Evolutionary conservation across 2,888 invertebrate species (phyloP), one percentile per base, ranked within the genome.

Genomic region (Papilio gigon): DNA sequence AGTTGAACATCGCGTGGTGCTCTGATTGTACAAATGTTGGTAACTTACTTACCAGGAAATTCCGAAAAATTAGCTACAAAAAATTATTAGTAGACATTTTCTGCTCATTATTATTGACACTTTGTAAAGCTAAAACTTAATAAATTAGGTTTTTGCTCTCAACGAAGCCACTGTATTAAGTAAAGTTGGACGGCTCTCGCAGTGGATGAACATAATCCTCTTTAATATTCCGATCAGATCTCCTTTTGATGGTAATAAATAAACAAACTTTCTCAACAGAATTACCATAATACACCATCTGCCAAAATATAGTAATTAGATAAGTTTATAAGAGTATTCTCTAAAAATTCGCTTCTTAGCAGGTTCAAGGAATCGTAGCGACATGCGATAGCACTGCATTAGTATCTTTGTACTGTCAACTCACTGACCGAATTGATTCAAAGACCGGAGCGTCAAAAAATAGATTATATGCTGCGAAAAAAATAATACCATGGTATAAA

Each of bases 21-120:
- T n/a, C n/a, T n/a, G n/a, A n/a, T 40, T 42, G 17, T 17, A 62
- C 62, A 62, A 62, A 61, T 61, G 59, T 53, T 58, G 60, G 14
- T 60, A n/a, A 37, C 22, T 62, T 12, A 42, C 35, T 37, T 42
- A 30, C 20, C 22, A 47, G 33, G 25, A 47, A 62, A 27, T 44
- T 4, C 12, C 14, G 14, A 25, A 27, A 30, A 17, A 53, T 12
- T 27, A 30, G 30, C 6, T 12, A 0, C 37, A 37, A 37, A 30
- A n/a, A 53, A 6, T 25, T 53, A 53, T 14, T 25, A 30, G 12
- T 3, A 14, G 22, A 53, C n/a, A 30, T 53, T 30, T 53, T n/a
- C 53, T 27, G 53, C 17, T 53, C n/a, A 53, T 53, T 30, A 53
- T 30, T 30, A 53, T 53, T 30, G 53, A 53, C 53, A 53, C 53